These are phyloP conservation scores for Python bivittatus DNA, from an alignment of 2,113 vertebrate genomes.

Conservation along the genomic window DNA sequence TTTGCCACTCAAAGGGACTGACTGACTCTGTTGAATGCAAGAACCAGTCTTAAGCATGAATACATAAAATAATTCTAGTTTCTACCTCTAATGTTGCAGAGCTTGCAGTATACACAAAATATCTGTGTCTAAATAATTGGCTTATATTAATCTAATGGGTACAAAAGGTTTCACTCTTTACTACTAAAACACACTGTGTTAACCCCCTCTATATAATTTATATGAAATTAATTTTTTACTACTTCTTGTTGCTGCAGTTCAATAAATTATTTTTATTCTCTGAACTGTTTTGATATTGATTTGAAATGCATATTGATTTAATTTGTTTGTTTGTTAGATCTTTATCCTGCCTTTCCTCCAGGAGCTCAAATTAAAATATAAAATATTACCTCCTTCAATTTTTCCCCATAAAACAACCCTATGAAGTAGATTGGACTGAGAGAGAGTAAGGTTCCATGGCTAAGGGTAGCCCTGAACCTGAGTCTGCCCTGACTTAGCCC, in stretches of 20 bases:
- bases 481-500: not conserved
- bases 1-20: not conserved
- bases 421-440: not conserved
- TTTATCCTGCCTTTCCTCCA: not conserved
- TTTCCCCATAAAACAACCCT: not conserved
- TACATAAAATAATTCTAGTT: not conserved
- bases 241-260: not conserved
- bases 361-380: not conserved
- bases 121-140: not conserved
- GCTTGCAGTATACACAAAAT: not conserved
- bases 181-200: not conserved
- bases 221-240: not conserved
- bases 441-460: not conserved
- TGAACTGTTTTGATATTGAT: not conserved
- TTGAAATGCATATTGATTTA: not conserved
- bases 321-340: not conserved
- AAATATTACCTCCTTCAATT: not conserved
- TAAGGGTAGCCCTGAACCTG: not conserved
- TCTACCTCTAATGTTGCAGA: not conserved
- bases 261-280: not conserved
- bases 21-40: not conserved
- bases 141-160: not conserved
- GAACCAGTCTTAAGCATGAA: not conserved
- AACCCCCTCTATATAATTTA: not conserved
- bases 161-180: not conserved